A percentile compares a stretch with the other conserved stretches of the same genome.
These are phyloP conservation scores for Drosophila takahashii DNA, from an alignment of 1,140 invertebrate species.

Conservation along the genomic window DNA sequence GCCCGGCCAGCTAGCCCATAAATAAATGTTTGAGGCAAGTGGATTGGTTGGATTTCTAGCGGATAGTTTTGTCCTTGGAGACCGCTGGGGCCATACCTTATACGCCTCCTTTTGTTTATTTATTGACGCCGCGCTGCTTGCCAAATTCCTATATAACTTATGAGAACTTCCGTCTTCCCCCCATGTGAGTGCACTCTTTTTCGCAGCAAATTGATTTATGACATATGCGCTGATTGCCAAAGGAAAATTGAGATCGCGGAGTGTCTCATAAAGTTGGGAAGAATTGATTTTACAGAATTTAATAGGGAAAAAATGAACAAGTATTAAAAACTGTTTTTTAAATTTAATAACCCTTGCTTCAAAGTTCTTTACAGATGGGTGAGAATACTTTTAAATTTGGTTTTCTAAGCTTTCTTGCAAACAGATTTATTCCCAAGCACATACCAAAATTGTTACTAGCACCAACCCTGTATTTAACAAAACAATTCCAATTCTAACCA, in stretches of 20 bases:
- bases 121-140: conserved; percentile 73
- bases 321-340: not conserved
- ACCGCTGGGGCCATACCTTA: conserved; percentile 45
- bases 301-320: not conserved
- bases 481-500: conserved; percentile 12
- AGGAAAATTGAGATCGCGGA: conserved; percentile 18
- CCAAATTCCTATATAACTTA: conserved; percentile 75
- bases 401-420: not conserved
- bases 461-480: not conserved
- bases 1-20: conserved; percentile 50
- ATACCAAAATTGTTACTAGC: conserved; percentile 5
- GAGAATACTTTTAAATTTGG: too few species aligned
- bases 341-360: too few species aligned
- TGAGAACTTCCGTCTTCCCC: conserved; percentile 45
- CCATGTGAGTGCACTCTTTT: conserved; percentile 3
- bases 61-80: conserved; percentile 75
- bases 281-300: conserved; percentile 4
- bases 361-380: not conserved
- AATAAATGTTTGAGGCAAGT: conserved; percentile 71
- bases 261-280: conserved; percentile 20
- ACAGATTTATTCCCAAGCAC: too few species aligned
- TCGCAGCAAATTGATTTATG: conserved; percentile 61
- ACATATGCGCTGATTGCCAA: conserved; percentile 61
- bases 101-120: conserved; percentile 78
- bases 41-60: conserved; percentile 44